Base-by-base conservation (phyloP, 1,140 invertebrate genomes). In the Hydropsyche tenuis region DNA sequence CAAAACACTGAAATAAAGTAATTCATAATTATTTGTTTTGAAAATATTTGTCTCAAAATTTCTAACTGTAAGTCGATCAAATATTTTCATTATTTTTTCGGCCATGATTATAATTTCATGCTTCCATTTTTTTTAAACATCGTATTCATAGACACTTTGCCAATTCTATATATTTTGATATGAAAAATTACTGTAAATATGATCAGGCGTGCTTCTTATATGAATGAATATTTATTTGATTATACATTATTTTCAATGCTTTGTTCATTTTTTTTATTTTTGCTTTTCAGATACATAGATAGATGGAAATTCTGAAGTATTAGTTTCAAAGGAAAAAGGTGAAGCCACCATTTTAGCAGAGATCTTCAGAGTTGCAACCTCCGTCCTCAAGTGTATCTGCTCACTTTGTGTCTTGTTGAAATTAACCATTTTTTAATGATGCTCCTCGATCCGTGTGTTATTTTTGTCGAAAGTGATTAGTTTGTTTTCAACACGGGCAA, bases 351-450 rank as follows among this genome's bases (percentile, higher is more conserved):
- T 37, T 37, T 37, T 37, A 37, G 3, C 56, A 60, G 23, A 25
- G 23, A 60, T 60, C 22, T 45, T 22, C 65, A 60, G 48, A 60
- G 56, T 60, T 25, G 65, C 48, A 46, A 43, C 42, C 65, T 68
- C 65, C 65, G 65, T 68, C 65, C 65, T 48, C 65, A 48, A n/a
- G 23, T 48, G 65, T 68, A 43, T 43, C 65, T 68, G 65, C 65
- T 68, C 45, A 46, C 65, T 48, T 46, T 23, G 43, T 65, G 30
- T 65, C 30, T 43, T 46, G 63, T 65, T 42, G 56, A 27, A 60
- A 25, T 60, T 60, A 60, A 25, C 56, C 7, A 14, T 25, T 25
- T 25, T 60, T 12, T 25, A 60, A 60, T n/a, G 7, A 23, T 20
- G 1, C 20, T 23, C 23, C 23, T 14, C 7, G 4, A 23, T 25